Percentiles rank a stretch among this genome's conserved stretches.
These are phyloP conservation scores for Patiria miniata DNA, from an alignment of 35 echinoderm and acorn worm species.

Conservation along the genomic window DNA sequence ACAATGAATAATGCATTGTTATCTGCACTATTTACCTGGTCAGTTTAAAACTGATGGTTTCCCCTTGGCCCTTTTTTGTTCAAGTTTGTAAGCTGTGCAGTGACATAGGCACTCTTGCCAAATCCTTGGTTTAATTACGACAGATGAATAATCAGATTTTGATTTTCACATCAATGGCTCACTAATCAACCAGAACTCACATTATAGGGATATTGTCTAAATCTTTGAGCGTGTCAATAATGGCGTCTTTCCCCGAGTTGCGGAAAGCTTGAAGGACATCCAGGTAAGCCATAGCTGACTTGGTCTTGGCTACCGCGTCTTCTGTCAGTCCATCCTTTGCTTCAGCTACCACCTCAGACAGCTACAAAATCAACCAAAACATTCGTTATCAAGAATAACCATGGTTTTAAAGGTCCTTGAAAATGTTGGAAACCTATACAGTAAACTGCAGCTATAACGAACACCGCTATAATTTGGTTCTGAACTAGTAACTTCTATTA, in stretches of 20 bases:
- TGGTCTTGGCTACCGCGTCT: conserved; percentile 65
- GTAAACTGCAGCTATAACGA: background rate
- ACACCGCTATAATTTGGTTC: background rate
- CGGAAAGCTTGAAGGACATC: conserved; percentile 79
- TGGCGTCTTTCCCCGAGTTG: conserved; percentile 59
- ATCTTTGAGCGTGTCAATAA: conserved; percentile 63
- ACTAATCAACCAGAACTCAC: conserved; percentile 31
- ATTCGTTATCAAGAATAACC: background rate
- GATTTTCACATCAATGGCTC: too few relatives aligned
- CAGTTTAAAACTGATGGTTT: too few relatives aligned
- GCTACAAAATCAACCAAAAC: conserved; percentile 36
- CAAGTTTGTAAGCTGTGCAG: too few relatives aligned
- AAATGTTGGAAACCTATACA: background rate
- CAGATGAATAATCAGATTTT: too few relatives aligned
- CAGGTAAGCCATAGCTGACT: conserved; percentile 77
- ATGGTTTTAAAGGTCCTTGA: background rate
- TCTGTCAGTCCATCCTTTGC: conserved; percentile 47
- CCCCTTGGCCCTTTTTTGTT: too few relatives aligned
- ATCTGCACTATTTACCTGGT: too few relatives aligned
- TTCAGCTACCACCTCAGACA: conserved; percentile 74
- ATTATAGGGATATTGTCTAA: conserved; percentile 71
- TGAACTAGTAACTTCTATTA: background rate
- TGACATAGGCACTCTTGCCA: too few relatives aligned
- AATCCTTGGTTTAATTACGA: too few relatives aligned
- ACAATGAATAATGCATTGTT: too few relatives aligned